Evolutionary conservation across 2,797 vertebrate species (phyloP).

Genomic region (Nyctibius grandis): DNA sequence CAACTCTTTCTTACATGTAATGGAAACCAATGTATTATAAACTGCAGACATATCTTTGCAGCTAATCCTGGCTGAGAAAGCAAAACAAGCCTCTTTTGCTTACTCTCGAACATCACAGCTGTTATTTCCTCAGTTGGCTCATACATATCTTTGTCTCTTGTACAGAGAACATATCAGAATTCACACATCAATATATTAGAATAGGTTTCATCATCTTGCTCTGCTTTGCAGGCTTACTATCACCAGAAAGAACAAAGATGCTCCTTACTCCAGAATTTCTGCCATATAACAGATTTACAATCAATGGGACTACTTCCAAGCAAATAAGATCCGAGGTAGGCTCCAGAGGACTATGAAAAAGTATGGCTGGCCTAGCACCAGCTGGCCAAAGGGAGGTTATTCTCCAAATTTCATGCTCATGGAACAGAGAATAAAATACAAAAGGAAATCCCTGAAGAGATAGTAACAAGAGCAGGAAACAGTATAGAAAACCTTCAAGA

Average conservation of each 20-base stretch:
- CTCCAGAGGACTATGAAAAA: background rate
- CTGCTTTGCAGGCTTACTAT: background rate
- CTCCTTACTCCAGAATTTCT: constrained; percentile 2
- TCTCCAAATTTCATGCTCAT: background rate
- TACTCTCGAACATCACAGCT: background rate
- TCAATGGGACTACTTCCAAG: background rate
- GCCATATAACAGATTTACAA: background rate
- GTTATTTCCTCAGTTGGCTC: background rate
- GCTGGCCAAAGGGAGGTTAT: background rate
- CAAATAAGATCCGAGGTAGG: background rate
- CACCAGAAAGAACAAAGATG: background rate
- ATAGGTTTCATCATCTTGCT: background rate
- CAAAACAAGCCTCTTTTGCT: background rate
- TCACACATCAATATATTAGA: background rate
- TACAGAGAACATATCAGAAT: background rate
- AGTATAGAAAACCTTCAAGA: background rate
- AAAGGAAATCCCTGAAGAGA: constrained; percentile 2
- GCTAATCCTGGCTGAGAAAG: background rate
- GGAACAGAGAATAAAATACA: background rate
- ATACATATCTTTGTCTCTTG: background rate
- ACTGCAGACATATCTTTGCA: background rate
- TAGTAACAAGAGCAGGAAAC: background rate
- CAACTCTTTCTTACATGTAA: background rate
- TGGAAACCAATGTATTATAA: background rate
- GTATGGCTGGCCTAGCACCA: constrained; percentile 2